Evolutionary conservation across 2,113 vertebrate species (phyloP), one percentile per base, ranked within the genome.

Genomic region (Aldabrachelys gigantea): DNA sequence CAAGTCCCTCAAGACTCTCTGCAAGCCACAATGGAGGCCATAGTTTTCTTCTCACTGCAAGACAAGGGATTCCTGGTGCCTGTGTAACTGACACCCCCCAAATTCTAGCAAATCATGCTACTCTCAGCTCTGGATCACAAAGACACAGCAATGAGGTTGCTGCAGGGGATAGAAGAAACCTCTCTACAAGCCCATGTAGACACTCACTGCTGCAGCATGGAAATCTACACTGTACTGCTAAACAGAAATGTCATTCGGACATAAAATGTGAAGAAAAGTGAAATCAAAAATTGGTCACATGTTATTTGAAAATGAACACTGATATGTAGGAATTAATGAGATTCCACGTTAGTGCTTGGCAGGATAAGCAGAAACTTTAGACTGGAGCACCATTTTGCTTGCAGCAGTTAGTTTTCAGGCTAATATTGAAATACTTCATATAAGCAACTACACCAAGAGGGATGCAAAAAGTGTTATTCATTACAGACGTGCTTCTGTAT

Each of bases 391-490:
- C 72, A 75, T 35, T 96, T 87, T 25, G 38, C 89, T 93, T 92
- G 38, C 82, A 93, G 65, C 85, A 87, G 91, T 65, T 89, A 81
- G 38, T 7, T 76, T 94, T 96, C 38, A 81, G 90, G 41, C 80
- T 83, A 62, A 27, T 80, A 87, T 53, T 83, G 82, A 29, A 1
- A 76, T 84, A 59, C 84, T 65, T 65, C 59, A 35, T 56, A 31
- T 11, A 91, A 84, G 52, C 53, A 90, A 79, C 22, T 50, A 62
- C 76, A 93, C 83, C 69, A 52, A 81, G 89, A 41, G 4, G 56
- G 9, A 57, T 24, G 52, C 89, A 72, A 92, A 53, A 91, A 89
- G 62, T 5, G 31, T 72, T 88, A 11, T 1, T 79, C 69, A 57
- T 75, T 83, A 88, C 54, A 82, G 50, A 31, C 19, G 3, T 0